phyloP scores from a whole-genome alignment of 2,113 vertebrate species.

The Corynorhinus townsendii region DNA sequence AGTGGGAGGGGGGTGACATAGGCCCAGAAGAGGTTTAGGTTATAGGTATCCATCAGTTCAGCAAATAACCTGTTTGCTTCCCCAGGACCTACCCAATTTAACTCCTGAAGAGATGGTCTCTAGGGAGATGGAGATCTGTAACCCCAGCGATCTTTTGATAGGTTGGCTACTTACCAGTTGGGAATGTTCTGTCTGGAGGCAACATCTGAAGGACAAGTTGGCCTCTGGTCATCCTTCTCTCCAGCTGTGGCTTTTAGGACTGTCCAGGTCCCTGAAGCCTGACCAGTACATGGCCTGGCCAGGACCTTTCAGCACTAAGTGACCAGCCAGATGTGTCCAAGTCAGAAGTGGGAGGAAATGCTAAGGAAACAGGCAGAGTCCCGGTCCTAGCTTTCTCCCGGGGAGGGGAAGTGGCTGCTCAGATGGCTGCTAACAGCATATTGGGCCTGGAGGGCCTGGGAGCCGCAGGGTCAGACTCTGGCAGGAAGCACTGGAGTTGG shows the following conservation, averaged over 20 bases:
- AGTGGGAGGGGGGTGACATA: background rate
- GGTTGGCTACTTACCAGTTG: background rate
- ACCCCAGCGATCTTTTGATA: background rate
- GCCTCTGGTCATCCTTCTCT: background rate
- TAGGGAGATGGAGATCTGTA: background rate
- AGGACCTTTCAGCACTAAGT: constrained; percentile 32
- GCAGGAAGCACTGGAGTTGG: background rate
- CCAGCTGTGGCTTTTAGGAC: constrained; percentile 12
- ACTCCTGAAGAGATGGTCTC: constrained; percentile 84
- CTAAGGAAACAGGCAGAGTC: constrained; percentile 51
- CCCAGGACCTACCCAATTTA: constrained; percentile 83
- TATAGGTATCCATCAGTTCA: constrained; percentile 53
- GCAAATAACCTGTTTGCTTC: constrained; percentile 91
- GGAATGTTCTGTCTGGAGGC: constrained; percentile 9
- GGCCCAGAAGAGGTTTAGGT: background rate
- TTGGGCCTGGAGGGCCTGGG: background rate
- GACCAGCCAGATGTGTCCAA: constrained; percentile 44
- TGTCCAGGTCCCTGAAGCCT: background rate
- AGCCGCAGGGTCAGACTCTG: background rate
- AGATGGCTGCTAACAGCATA: background rate
- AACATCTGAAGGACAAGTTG: background rate
- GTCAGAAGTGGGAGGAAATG: constrained; percentile 51
- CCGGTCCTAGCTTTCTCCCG: background rate
- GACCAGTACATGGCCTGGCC: background rate
- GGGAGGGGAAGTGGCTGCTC: constrained; percentile 5